Percentiles rank a stretch among this genome's conserved stretches.
Conservation (phyloP, 2,113 vertebrate species). For the Pseudorectes ferrugineus region DNA sequence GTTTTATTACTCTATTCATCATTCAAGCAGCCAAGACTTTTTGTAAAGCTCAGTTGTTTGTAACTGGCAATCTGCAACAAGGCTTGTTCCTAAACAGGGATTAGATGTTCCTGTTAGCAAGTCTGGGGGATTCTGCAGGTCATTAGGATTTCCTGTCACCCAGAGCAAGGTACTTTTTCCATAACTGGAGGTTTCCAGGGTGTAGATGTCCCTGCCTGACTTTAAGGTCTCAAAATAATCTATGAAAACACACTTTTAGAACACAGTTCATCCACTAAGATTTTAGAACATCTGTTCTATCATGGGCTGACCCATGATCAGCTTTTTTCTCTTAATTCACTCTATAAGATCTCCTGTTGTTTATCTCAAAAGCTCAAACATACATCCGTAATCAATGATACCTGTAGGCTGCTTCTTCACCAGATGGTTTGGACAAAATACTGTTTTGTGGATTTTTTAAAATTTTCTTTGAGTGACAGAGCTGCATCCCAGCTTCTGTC, state of each 20-base stretch:
- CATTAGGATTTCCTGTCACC: not conserved
- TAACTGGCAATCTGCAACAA: not conserved
- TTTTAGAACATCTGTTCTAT: not conserved
- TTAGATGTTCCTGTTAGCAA: not conserved
- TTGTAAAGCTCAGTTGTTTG: not conserved
- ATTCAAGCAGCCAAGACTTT: not conserved
- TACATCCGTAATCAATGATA: not conserved
- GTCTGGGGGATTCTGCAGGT: not conserved
- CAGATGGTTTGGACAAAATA: not conserved
- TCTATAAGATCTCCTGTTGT: not conserved
- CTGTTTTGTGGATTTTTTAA: rapidly evolving
- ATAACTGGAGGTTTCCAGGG: not conserved
- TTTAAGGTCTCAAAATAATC: not conserved
- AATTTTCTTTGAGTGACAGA: not conserved
- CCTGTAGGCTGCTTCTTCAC: not conserved
- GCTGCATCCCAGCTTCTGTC: not conserved
- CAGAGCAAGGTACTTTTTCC: not conserved
- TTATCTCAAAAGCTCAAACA: not conserved
- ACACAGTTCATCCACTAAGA: not conserved
- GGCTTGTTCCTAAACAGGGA: not conserved
- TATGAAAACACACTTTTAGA: not conserved
- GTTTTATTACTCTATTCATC: constrained; percentile 26
- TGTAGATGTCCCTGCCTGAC: not conserved
- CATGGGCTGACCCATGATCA: not conserved
- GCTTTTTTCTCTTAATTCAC: not conserved